Percentiles rank a stretch among this genome's conserved stretches.
Evolutionary conservation across 2,113 vertebrate species (phyloP).

Genomic region (Psophia crepitans): DNA sequence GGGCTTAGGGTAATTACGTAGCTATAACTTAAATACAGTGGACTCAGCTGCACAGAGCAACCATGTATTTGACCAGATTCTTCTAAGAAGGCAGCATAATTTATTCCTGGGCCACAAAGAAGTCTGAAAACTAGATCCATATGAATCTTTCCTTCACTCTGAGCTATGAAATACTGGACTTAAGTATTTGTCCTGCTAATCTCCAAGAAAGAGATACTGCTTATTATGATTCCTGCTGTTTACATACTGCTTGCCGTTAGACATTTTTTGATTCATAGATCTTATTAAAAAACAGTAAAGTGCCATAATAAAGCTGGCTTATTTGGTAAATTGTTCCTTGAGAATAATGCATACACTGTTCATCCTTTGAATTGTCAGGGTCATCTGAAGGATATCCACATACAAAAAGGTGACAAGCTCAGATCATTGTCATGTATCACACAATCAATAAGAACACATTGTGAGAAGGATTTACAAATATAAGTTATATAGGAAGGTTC

Average conservation of each 20-base stretch:
- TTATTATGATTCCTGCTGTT: background rate
- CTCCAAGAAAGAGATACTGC: background rate
- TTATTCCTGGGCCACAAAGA: background rate
- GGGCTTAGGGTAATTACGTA: background rate
- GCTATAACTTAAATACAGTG: background rate
- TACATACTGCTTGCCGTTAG: background rate
- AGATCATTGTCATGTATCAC: background rate
- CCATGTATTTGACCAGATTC: background rate
- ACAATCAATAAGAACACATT: background rate
- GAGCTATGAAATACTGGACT: background rate
- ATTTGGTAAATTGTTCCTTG: background rate
- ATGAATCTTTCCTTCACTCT: background rate
- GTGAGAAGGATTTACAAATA: background rate
- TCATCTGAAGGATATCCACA: background rate
- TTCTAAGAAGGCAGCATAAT: background rate
- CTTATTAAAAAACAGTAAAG: background rate
- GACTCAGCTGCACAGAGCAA: background rate
- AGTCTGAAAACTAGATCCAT: background rate
- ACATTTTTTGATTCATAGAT: background rate
- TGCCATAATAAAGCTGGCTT: background rate
- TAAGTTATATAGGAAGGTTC: background rate
- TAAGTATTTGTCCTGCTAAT: background rate
- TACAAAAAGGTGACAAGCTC: background rate
- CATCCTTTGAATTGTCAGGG: background rate
- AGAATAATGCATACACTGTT: background rate